Evolutionary conservation across 2,113 vertebrate species (phyloP), one percentile per base, ranked within the genome.

Genomic region (Semicossyphus pulcher): DNA sequence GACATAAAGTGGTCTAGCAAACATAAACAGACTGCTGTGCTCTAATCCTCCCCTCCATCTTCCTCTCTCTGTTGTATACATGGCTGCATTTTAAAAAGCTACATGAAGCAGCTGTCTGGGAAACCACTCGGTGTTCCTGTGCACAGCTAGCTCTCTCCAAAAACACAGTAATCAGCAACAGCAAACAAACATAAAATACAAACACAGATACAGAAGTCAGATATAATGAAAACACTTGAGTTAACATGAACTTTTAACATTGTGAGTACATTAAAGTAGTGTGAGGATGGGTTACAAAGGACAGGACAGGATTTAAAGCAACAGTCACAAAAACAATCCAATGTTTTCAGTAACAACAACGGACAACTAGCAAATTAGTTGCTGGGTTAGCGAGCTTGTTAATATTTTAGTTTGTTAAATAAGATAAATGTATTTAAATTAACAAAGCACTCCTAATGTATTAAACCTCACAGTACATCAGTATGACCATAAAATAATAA

Each of bases 41-140:
- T 52, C 5, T 23, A 39, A 51, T 21, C 14, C 34, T 15, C 28
- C 26, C 41, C 37, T 67, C 53, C 69, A 25, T 65, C 69, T 69
- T 72, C 39, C 59, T 73, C 60, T 23, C 53, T 71, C 28, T 21
- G 3, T n/a, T 5, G 44, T 36, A 11, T 16, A 59, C 3, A 44
- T 1, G 2, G 41, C 41, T 44, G 41, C 10, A 8, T 34, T 47
- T 31, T 26, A 1, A 12, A 71, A 71, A 41, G 26, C 58, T 52
- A 31, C 14, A 15, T 23, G 10, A 45, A 72, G 63, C 62, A 29
- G 73, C 65, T 23, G 59, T 21, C 54, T 34, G 47, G 10, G 26
- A 20, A 20, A 41, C 29, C 39, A 20, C 49, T 69, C 34, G 56
- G 41, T 63, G 57, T 74, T 75, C 37, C 57, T 56, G 58, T 41